Base-by-base conservation (phyloP, 2,888 invertebrate genomes). In the Aplocera efformata region DNA sequence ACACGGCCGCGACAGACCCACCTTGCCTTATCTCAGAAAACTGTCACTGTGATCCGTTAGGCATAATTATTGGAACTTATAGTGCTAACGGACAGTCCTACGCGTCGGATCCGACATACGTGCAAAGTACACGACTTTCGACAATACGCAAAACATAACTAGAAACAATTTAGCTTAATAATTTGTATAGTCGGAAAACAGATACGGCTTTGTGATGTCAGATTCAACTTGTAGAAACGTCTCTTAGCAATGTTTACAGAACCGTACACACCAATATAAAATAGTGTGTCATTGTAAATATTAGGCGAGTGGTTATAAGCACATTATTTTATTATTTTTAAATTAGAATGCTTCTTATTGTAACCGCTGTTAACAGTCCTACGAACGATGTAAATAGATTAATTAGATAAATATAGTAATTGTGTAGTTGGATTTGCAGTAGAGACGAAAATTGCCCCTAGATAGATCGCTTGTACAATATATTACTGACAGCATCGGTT, bases 31-130 rank as follows among this genome's bases (percentile, higher is more conserved):
- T 67, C 72, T 80, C 81, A 77, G 67, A 73, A 69, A 81, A 81
- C 79, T 79, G 72, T 74, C 79, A 75, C 85, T 86, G 85, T 86
- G 85, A 86, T 85, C 80, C 79, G 73, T 73, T 81, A 83, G 76
- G 72, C 67, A 70, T 81, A 78, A 68, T 72, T 74, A 70, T 69
- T 74, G 64, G 62, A 70, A 62, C 63, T 58, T 48, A 49, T 49
- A 53, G 58, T 53, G 52, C 56, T 36, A 29, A 24, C 13, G 5
- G 13, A 17, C 13, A 5, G 13, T 17, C 13, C 13, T 17, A 5
- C n/a, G n/a, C n/a, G n/a, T n/a, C n/a, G n/a, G n/a, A n/a, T n/a
- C n/a, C n/a, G n/a, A n/a, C n/a, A n/a, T n/a, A n/a, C n/a, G n/a
- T n/a, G n/a, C n/a, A n/a, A n/a, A n/a, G n/a, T 17, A 17, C 13